A percentile compares a stretch with the other conserved stretches of the same genome.
These are phyloP conservation scores for Plutomurus gul DNA, from an alignment of 1,140 invertebrate species.

Conservation along the genomic window DNA sequence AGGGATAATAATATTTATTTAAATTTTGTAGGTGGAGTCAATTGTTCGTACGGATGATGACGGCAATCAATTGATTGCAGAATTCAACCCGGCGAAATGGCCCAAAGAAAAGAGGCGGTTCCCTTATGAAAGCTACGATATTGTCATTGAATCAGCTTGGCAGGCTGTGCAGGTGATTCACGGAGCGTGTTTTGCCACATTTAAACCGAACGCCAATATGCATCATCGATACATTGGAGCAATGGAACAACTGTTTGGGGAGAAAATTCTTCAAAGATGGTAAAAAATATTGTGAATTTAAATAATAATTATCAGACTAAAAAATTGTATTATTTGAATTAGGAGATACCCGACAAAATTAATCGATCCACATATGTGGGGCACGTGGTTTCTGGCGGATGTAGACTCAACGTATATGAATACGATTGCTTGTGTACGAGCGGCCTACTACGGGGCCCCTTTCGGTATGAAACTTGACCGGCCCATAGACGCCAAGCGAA, in stretches of 20 bases:
- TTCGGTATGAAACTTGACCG: constrained; percentile 39
- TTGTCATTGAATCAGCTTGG: constrained; percentile 43
- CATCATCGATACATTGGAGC: constrained; percentile 40
- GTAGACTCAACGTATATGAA: constrained; percentile 34
- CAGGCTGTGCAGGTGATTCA: constrained; percentile 40
- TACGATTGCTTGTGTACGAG: constrained; percentile 34
- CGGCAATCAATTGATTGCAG: neutral
- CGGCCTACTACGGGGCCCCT: constrained; percentile 8
- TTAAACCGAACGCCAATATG: constrained; percentile 44
- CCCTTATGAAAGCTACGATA: constrained; percentile 33
- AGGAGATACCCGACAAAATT: constrained; percentile 42
- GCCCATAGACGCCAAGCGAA: constrained; percentile 32
- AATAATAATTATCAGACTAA: neutral
- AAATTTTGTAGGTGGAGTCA: neutral
- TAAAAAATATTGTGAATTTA: neutral
- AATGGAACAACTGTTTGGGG: constrained; percentile 41
- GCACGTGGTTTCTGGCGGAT: constrained; percentile 39
- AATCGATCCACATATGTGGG: constrained; percentile 32
- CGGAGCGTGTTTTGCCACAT: constrained; percentile 43
- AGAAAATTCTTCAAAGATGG: constrained; percentile 31
- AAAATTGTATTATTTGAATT: neutral
- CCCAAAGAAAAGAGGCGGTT: neutral
- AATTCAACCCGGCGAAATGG: neutral
- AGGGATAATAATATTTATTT: neutral
- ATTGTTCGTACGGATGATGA: neutral